A percentile compares a stretch with the other conserved stretches of the same genome.
Conservation (phyloP, 2,797 vertebrate species). For the Taenioides sp. region DNA sequence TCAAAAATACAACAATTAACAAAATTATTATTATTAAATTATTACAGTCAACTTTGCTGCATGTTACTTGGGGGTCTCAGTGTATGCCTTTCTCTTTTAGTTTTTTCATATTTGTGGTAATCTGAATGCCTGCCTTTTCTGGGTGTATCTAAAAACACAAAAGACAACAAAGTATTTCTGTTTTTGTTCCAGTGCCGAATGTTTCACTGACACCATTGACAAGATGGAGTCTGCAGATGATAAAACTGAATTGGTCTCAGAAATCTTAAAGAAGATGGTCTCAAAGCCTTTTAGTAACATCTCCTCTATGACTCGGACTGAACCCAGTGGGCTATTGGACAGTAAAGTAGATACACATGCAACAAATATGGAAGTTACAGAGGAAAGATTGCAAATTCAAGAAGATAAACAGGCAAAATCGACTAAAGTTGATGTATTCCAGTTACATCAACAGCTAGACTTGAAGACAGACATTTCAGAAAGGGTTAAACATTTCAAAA, state of each 20-base stretch:
- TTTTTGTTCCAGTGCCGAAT: conserved; percentile 70
- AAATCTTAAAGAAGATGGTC: conserved; percentile 63
- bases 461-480: background rate
- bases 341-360: conserved; percentile 60
- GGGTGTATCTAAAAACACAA: background rate
- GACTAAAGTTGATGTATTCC: conserved; percentile 1
- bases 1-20: too few species aligned
- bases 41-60: too few species aligned
- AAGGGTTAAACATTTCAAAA: conserved; percentile 3
- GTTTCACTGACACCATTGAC: conserved; percentile 69
- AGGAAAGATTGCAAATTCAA: conserved; percentile 7
- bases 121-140: too few species aligned
- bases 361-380: conserved; percentile 1
- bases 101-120: too few species aligned
- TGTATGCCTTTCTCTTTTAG: too few species aligned
- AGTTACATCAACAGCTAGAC: background rate
- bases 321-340: conserved; percentile 41
- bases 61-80: too few species aligned
- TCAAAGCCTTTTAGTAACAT: conserved; percentile 58
- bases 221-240: conserved; percentile 72
- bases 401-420: background rate
- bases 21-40: too few species aligned
- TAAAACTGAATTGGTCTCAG: conserved; percentile 61
- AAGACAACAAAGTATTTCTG: background rate
- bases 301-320: conserved; percentile 56